Evolutionary conservation across 2,888 invertebrate genomes (phyloP), one percentile per base, ranked within the genome.

Genomic region (Torymus texanus): DNA sequence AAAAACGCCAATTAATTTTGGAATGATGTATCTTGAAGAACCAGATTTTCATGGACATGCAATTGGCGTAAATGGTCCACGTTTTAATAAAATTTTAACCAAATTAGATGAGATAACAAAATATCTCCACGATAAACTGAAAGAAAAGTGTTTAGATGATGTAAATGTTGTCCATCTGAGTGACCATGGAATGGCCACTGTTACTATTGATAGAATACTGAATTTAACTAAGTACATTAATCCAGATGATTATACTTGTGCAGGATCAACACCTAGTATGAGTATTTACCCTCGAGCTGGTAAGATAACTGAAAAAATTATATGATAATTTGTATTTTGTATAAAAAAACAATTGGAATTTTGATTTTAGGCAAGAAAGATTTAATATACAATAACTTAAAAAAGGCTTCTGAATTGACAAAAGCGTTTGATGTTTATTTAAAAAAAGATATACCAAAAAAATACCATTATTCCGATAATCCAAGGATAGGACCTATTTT

Each of bases 121-220:
- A 71, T 94, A 94, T 87, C 90, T 93, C 90, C 86, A 91, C 91
- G 85, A 92, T 55, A 89, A 92, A 87, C 85, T 95, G n/a, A 87
- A 91, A 75, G 84, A 90, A 18, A 85, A 91, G 78, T 90, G 91
- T 24, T 88, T 95, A 68, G 90, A 92, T 50, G 91, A 91, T 82
- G 91, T 93, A 0, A 94, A 95, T 87, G 91, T 95, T 0, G 91
- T 95, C 76, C 91, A 95, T 81, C 88, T 95, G 62, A 94, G 94
- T 89, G 95, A 95, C 88, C 95, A 95, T 89, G 95, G 95, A 16
- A 94, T 95, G 93, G 88, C 92, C 1, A 89, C 91, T 41, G 93
- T 94, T 0, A 91, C 88, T 0, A 88, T 91, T 16, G 88, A 91
- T 4, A 88, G 91, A 82, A 92, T 94, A 83, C 92, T 94, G 55